Evolutionary conservation across 2,113 vertebrate genomes (phyloP), one percentile per base, ranked within the genome.

Genomic region (Scomber colias): DNA sequence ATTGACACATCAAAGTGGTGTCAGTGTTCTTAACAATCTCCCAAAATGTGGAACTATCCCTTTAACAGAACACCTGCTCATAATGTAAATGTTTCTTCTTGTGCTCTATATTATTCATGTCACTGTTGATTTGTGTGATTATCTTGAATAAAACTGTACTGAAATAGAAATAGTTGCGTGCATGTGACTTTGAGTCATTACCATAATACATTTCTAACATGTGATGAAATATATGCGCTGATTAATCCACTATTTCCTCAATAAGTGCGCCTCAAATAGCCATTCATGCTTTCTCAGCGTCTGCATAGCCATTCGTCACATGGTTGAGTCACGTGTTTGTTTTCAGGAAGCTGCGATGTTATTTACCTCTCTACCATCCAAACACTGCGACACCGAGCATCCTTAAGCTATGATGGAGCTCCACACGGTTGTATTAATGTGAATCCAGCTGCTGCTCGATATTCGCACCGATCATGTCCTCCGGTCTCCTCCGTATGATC

Each of bases 281-380:
- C 5, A 2, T 50, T 50, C 35, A 40, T 40, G 35, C 9, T 27
- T 27, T 27, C 24, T 27, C 24, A 27, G 24, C 24, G 1, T 27
- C 24, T 27, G 24, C 24, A 7, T 9, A 40, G 46, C 50, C 67
- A 8, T 14, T 1, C 11, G 77, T 91, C 88, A 90, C 88, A 30
- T 91, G 90, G 4, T 1, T 0, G 0, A 3, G 83, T 91, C 89
- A 92, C 84, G 78, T 90, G 90, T 1, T 54, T 16, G 1, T 14
- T 0, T 68, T 0, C 40, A 59, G 92, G 90, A 90, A 92, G 87
- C 50, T 3, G 63, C 14, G 51, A 0, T 15, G 2, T 86, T 86
- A 79, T 87, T 79, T 88, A 87, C 63, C 66, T 77, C 0, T 17
- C 31, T 71, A 30, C 77, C 65, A 79, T 77, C 49, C 17, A 10